These are phyloP conservation scores for Ophion ventricosus DNA, from an alignment of 2,888 invertebrate species.

Conservation along the genomic window DNA sequence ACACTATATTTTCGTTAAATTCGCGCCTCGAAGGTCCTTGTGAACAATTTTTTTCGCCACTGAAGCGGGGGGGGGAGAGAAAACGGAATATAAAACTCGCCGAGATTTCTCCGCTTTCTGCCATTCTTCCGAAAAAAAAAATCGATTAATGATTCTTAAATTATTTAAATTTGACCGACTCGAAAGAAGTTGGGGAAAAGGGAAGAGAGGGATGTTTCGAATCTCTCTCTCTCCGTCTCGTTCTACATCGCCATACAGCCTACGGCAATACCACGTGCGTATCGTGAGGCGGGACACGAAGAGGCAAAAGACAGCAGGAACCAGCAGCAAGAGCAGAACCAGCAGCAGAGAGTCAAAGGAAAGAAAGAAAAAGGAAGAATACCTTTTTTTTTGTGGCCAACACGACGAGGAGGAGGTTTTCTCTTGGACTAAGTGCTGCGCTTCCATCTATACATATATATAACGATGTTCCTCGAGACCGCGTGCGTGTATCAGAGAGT, in stretches of 20 bases:
- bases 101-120: no score
- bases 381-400: slow-evolving; percentile 47
- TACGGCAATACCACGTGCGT: slow-evolving; percentile 57
- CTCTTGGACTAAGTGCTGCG: slow-evolving; percentile 44
- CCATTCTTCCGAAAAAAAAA: neutral
- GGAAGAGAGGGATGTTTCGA: neutral
- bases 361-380: slow-evolving; percentile 18
- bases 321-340: slow-evolving; percentile 34
- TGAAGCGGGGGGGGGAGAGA: neutral
- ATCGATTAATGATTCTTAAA: neutral
- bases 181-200: neutral
- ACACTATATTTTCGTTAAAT: neutral
- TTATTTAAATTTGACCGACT: neutral
- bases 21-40: neutral
- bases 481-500: slow-evolving; percentile 6
- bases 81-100: neutral
- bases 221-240: slow-evolving; percentile 12
- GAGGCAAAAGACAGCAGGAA: slow-evolving; percentile 57
- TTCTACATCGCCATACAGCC: slow-evolving; percentile 30
- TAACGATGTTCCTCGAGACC: slow-evolving; percentile 13
- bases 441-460: slow-evolving; percentile 13
- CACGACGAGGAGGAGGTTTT: slow-evolving; percentile 43
- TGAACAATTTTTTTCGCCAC: neutral
- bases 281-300: slow-evolving; percentile 63
- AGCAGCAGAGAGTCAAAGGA: slow-evolving; percentile 34